Percentiles rank a stretch among this genome's conserved stretches.
Evolutionary conservation across 2,113 vertebrate species (phyloP).

Genomic region (Larimichthys polyactis): DNA sequence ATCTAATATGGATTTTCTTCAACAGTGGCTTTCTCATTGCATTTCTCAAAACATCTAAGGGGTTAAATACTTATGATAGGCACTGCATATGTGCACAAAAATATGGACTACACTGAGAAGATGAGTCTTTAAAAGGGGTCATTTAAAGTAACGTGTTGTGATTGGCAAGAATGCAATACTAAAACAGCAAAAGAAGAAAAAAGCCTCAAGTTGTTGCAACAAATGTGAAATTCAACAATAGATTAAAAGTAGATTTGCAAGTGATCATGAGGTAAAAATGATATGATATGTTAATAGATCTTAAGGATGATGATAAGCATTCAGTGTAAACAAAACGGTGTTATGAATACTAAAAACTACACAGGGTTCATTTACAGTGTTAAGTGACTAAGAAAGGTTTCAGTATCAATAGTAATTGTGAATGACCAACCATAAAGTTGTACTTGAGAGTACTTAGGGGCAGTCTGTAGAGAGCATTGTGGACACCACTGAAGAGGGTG

Average conservation of each 20-base stretch:
- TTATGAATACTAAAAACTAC: neutral
- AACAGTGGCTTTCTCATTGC: too few species aligned
- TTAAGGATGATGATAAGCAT: neutral
- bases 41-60: too few species aligned
- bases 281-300: neutral
- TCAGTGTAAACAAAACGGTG: neutral
- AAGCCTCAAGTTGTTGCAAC: neutral
- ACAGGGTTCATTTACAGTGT: neutral
- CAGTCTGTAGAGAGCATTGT: constrained; percentile 82
- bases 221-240: neutral
- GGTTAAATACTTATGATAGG: too few species aligned
- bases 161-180: neutral
- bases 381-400: neutral
- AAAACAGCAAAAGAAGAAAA: too few species aligned
- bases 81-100: neutral
- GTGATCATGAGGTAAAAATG: too few species aligned
- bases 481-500: constrained; percentile 80
- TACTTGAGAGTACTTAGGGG: constrained; percentile 86
- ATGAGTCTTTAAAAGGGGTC: neutral
- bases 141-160: neutral
- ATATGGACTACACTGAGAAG: neutral
- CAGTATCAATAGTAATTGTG: neutral
- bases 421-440: constrained; percentile 85
- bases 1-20: too few species aligned
- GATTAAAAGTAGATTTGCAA: too few species aligned